Base-by-base conservation (phyloP, 2,888 invertebrate genomes). In the Thereva unica region DNA sequence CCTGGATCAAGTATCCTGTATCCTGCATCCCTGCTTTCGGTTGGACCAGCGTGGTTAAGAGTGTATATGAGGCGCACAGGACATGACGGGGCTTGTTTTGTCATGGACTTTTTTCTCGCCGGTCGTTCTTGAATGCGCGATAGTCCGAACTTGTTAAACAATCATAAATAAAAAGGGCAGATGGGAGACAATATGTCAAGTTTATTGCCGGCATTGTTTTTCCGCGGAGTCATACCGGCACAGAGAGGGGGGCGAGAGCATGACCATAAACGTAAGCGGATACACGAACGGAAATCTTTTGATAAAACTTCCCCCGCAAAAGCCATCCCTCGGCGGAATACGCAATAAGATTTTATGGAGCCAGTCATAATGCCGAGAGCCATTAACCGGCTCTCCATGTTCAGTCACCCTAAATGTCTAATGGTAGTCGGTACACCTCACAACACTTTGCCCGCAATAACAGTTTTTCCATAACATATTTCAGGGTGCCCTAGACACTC, bases 141-240 rank as follows among this genome's bases (percentile, higher is more conserved):
- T 34, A 50, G 37, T 12, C 41, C 23, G 12, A 41, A 50, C 61
- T 61, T 61, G 61, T 61, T 61, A 41, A 61, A 61, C 42, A 50
- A 50, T 50, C 10, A 61, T 61, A 61, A 61, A 50, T 61, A 61
- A 50, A 61, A 50, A 61, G 35, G 50, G 50, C 61, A 61, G 61
- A 61, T 61, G 49, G 61, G 40, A 23, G 38, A 61, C 61, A 61
- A 61, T 61, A 61, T 61, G 61, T 61, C 61, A 61, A 61, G 34
- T 61, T 61, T 61, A 61, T 49, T 61, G 50, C 50, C 50, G 40
- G n/a, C 50, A 50, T 38, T 41, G 50, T 61, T 50, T 61, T 61
- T 50, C 50, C 61, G 61, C 61, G 61, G 49, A 34, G 40, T 61
- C 47, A 10, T 47, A 49, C 10, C 8, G 38, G 45, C 45, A 38